phyloP scores from a whole-genome alignment of 2,797 vertebrate genomes.

The Lepus townsendii region DNA sequence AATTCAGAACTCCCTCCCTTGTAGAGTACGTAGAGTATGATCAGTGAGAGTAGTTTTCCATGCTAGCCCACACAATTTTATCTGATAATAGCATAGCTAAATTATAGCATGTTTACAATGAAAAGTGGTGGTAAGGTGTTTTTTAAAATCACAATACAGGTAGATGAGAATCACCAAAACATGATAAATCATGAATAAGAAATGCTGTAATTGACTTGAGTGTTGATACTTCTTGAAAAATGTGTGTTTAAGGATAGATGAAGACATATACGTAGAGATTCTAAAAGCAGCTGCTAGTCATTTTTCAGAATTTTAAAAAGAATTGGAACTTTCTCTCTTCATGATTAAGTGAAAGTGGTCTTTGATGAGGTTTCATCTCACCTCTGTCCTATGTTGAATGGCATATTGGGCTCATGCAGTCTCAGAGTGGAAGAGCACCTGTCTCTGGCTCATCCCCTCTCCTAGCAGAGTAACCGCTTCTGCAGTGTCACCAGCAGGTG shows the following conservation, averaged over 20 bases:
- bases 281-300: conserved; percentile 16
- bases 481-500: background rate
- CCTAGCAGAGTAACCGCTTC: background rate
- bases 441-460: background rate
- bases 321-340: conserved; percentile 36
- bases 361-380: conserved; percentile 61
- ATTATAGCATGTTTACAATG: conserved; percentile 12
- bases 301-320: conserved; percentile 55
- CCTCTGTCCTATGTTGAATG: background rate
- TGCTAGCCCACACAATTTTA: background rate
- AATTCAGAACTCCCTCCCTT: conserved; percentile 22
- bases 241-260: conserved; percentile 23
- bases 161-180: background rate
- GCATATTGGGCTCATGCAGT: background rate
- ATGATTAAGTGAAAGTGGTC: background rate
- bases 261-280: background rate
- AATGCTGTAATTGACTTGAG: conserved; percentile 14
- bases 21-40: background rate
- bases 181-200: conserved; percentile 30
- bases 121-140: background rate
- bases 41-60: background rate
- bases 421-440: background rate
- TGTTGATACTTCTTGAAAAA: background rate
- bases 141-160: background rate
- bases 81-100: background rate